Conservation (phyloP, 1,140 invertebrate genomes). For the Drosophila persimilis region DNA sequence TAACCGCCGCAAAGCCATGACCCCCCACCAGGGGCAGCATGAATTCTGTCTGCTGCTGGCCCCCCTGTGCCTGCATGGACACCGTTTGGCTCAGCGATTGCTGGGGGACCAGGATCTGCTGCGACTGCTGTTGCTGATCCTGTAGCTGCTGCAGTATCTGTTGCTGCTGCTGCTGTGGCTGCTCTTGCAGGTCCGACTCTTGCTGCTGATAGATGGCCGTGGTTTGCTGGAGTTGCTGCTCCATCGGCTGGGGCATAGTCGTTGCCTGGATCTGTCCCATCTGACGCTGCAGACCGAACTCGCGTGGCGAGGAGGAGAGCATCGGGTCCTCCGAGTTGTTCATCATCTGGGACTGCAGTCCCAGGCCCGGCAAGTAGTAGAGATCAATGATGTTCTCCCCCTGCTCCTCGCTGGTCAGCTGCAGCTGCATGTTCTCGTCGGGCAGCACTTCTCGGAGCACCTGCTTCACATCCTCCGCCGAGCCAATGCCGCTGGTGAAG, state of each 20-base stretch:
- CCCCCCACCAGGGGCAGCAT: conserved; percentile 54
- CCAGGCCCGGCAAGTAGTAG: conserved; percentile 77
- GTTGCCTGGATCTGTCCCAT: conserved; percentile 8
- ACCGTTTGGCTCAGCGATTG: conserved; percentile 28
- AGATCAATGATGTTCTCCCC: conserved; percentile 80
- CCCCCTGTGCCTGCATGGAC: conserved; percentile 8
- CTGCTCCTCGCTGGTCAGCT: conserved; percentile 66
- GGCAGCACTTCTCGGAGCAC: conserved; percentile 91
- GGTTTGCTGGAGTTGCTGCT: conserved; percentile 24
- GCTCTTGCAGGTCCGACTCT: conserved; percentile 28
- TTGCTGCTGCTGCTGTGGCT: conserved; percentile 19
- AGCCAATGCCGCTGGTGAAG: conserved; percentile 93
- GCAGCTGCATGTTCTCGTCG: conserved; percentile 85
- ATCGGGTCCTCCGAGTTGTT: conserved; percentile 93
- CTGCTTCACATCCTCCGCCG: conserved; percentile 92
- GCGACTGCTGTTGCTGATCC: conserved; percentile 26
- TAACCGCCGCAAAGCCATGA: conserved; percentile 41
- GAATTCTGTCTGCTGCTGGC: conserved; percentile 54
- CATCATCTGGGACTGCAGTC: conserved; percentile 90
- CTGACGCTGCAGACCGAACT: conserved; percentile 86
- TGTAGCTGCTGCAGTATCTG: conserved; percentile 11
- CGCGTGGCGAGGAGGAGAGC: conserved; percentile 91
- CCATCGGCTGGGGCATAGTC: conserved; percentile 32
- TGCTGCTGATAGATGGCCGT: conserved; percentile 39
- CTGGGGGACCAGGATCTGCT: conserved; percentile 36